Conservation (phyloP, 1,140 invertebrate genomes). For the Ips typographus region DNA sequence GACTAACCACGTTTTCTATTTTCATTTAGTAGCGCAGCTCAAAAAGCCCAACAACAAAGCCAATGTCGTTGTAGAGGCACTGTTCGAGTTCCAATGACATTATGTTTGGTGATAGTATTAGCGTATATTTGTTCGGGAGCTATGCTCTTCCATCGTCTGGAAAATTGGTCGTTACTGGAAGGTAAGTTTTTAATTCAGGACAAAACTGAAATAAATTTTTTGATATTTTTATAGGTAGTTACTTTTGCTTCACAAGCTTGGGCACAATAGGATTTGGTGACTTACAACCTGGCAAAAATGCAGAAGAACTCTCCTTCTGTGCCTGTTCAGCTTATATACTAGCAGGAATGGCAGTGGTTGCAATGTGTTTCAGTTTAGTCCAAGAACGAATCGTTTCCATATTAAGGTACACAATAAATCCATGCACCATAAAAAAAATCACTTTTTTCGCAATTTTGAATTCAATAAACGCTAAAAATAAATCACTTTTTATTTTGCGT, state of each 20-base stretch:
- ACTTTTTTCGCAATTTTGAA: too few relatives aligned
- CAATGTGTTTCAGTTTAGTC: conserved; percentile 95
- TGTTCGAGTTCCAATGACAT: conserved; percentile 77
- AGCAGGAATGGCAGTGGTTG: conserved; percentile 91
- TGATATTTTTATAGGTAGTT: conserved; percentile 49
- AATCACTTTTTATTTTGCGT: too few relatives aligned
- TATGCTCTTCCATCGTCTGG: conserved; percentile 84
- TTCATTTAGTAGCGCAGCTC: not conserved
- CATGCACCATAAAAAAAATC: too few relatives aligned
- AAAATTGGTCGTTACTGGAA: conserved; percentile 89
- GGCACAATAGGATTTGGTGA: conserved; percentile 76
- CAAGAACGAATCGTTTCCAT: conserved; percentile 85
- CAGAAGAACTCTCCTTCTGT: conserved; percentile 76
- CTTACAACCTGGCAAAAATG: conserved; percentile 69
- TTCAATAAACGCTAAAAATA: too few relatives aligned
- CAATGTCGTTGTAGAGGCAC: conserved; percentile 55
- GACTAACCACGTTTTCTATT: too few relatives aligned
- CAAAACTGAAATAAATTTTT: conserved; percentile 5
- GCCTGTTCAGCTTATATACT: conserved; percentile 86
- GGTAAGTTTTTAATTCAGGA: conserved; percentile 45
- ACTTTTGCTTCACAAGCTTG: conserved; percentile 86
- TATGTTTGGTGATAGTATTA: conserved; percentile 87
- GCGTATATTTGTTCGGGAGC: conserved; percentile 90
- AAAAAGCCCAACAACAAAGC: conserved; percentile 30
- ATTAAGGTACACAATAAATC: conserved; percentile 16